Percentiles rank a stretch among this genome's conserved stretches.
These are phyloP conservation scores for Galeopterus variegatus DNA, from an alignment of 2,113 vertebrate species.

Conservation along the genomic window DNA sequence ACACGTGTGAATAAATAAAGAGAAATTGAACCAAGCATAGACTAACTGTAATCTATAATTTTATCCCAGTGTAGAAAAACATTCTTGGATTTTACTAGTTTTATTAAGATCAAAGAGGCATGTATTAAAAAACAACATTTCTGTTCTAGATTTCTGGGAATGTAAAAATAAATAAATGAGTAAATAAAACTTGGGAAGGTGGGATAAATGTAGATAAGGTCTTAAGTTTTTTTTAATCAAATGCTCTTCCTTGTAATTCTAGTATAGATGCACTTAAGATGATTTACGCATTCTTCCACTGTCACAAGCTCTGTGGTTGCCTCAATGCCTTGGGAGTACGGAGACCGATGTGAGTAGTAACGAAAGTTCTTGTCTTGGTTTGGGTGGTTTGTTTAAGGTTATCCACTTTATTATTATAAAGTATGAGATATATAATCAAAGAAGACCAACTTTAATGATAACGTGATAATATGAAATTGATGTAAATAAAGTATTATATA, in stretches of 20 bases:
- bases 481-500: background rate
- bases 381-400: background rate
- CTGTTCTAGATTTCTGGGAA: background rate
- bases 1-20: background rate
- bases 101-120: background rate
- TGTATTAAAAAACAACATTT: background rate
- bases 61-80: background rate
- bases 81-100: background rate
- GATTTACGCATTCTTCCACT: rapidly evolving
- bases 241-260: background rate
- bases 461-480: background rate
- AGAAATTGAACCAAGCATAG: background rate
- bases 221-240: background rate
- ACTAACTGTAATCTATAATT: background rate
- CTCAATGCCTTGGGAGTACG: rapidly evolving
- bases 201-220: background rate
- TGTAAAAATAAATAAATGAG: background rate
- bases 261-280: background rate
- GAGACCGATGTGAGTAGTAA: background rate
- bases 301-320: background rate
- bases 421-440: background rate
- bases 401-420: too few species aligned
- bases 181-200: background rate
- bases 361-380: background rate
- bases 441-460: background rate